Base-by-base conservation (phyloP, 1,140 invertebrate species). In the Sweltsa coloradensis region DNA sequence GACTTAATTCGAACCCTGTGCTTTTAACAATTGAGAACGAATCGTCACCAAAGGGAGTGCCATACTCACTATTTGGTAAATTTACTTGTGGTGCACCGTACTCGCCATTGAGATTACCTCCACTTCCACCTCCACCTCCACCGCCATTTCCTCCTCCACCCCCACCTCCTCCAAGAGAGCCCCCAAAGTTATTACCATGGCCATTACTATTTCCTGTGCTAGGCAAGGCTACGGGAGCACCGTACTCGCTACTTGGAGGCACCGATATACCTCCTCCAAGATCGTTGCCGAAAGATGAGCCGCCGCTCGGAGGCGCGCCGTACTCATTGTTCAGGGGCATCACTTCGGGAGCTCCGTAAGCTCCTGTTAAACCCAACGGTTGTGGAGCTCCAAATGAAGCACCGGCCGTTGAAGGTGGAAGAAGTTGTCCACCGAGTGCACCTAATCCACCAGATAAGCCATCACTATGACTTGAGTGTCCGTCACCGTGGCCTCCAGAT, bases 331-430 rank as follows among this genome's bases (percentile, higher is more conserved):
- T 43, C 6, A 34, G 41, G 5, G 18, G 21, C n/a, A n/a, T n/a
- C n/a, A n/a, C n/a, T n/a, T n/a, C n/a, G n/a, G n/a, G 50, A 25
- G 47, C 40, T 16, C 44, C 50, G 16, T 11, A 31, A 7, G 49
- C 7, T n/a, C 31, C 19, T 45, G 21, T 16, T 16, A 16, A 26
- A 3, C 13, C 31, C 36, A 16, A 7, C 9, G 31, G 19, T 60
- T 2, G 60, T 11, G 63, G 63, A 23, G 62, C 60, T 25, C 57
- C 56, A 52, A 64, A 65, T 1, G 63, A 65, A 51, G 63, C 60
- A 49, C 56, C n/a, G n/a, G n/a, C n/a, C n/a, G n/a, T n/a, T n/a
- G n/a, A n/a, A n/a, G n/a, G n/a, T n/a, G n/a, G n/a, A n/a, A n/a
- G n/a, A n/a, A n/a, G n/a, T n/a, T n/a, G n/a, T n/a, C n/a, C n/a